phyloP scores from a whole-genome alignment of 2,888 invertebrate genomes.

The Salticus scenicus region DNA sequence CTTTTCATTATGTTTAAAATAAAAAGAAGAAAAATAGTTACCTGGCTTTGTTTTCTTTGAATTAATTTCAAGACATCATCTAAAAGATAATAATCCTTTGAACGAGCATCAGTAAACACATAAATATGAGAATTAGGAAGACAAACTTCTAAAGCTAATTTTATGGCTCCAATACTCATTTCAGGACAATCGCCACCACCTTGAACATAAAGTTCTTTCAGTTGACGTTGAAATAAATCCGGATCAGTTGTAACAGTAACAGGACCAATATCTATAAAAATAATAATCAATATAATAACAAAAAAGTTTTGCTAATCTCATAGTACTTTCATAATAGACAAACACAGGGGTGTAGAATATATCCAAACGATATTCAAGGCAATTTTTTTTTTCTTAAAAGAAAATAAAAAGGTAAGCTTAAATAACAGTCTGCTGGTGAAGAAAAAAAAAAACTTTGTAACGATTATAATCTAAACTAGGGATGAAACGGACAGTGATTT shows the following conservation, averaged over 20 bases:
- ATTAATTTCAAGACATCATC: conserved; percentile 81
- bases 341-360: neutral
- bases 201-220: conserved; percentile 80
- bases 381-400: neutral
- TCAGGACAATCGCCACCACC: conserved; percentile 87
- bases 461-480: no score
- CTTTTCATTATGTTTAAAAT: no score
- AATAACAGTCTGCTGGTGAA: neutral
- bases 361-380: neutral
- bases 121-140: conserved; percentile 83
- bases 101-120: conserved; percentile 85
- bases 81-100: conserved; percentile 82
- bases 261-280: conserved; percentile 80
- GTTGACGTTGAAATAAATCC: conserved; percentile 79
- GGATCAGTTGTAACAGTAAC: conserved; percentile 81
- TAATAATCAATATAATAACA: no score
- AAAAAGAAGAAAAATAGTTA: conserved; percentile 74
- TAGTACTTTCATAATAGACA: neutral
- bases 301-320: neutral
- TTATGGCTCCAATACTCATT: conserved; percentile 82
- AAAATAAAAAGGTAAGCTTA: neutral
- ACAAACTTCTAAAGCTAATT: conserved; percentile 81
- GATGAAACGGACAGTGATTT: no score
- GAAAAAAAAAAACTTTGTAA: neutral
- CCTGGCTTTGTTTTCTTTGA: conserved; percentile 84